Conservation (phyloP, 1,140 invertebrate species). For the Drosophila gunungcola region DNA sequence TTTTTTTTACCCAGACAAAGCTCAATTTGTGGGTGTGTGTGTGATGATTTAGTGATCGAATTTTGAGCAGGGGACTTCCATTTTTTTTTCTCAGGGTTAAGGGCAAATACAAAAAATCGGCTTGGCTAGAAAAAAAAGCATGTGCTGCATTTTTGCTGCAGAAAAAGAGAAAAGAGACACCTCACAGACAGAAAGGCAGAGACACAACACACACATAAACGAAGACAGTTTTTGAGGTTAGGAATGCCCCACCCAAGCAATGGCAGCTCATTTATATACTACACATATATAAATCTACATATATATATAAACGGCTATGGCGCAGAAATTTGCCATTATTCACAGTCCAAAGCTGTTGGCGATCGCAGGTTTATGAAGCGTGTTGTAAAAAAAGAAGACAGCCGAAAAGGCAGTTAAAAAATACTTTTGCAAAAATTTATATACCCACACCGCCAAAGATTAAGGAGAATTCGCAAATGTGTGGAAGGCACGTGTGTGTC, state of each 20-base stretch:
- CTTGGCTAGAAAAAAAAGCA: constrained; percentile 60
- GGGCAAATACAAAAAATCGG: constrained; percentile 56
- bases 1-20: constrained; percentile 58
- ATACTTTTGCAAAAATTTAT: constrained; percentile 74
- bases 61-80: constrained; percentile 18
- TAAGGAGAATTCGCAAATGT: constrained; percentile 75
- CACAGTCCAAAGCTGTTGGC: constrained; percentile 73
- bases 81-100: constrained; percentile 64
- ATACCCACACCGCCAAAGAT: constrained; percentile 24
- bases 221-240: constrained; percentile 72
- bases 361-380: constrained; percentile 78
- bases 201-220: constrained; percentile 25
- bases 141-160: constrained; percentile 62
- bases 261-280: constrained; percentile 59
- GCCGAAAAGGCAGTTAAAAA: constrained; percentile 42
- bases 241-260: constrained; percentile 83
- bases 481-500: constrained; percentile 79
- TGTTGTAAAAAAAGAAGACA: constrained; percentile 54
- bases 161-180: constrained; percentile 25
- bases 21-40: constrained; percentile 24
- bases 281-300: constrained; percentile 26
- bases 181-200: constrained; percentile 10
- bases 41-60: constrained; percentile 39
- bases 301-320: constrained; percentile 52
- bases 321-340: constrained; percentile 78